Percentiles rank a stretch among this genome's conserved stretches.
phyloP scores from a whole-genome alignment of 2,888 invertebrate species.

The Lysandra bellargus region DNA sequence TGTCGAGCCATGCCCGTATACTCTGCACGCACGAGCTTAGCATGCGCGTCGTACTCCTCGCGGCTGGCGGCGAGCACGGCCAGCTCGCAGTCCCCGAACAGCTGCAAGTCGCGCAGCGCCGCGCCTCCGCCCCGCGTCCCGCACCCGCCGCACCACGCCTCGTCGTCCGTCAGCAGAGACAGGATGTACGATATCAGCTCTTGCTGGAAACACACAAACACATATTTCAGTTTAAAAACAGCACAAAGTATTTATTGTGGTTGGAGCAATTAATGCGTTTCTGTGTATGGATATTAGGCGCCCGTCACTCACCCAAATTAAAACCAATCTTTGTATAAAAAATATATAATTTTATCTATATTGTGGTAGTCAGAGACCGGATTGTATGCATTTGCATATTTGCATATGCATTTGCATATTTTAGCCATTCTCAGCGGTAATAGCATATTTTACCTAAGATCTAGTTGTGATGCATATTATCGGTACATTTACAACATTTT shows the following conservation, averaged over 20 bases:
- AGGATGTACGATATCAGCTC: constrained; percentile 67
- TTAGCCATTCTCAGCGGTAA: no score
- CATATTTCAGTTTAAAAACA: not conserved
- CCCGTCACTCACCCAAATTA: no score
- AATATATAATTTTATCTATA: no score
- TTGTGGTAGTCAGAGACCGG: no score
- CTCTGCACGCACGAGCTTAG: constrained; percentile 65
- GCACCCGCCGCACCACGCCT: constrained; percentile 55
- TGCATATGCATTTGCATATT: no score
- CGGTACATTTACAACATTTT: no score
- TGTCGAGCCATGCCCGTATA: constrained; percentile 57
- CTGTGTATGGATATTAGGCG: no score
- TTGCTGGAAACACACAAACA: constrained; percentile 52
- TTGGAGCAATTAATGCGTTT: no score
- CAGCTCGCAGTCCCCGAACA: constrained; percentile 72
- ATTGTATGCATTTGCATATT: no score
- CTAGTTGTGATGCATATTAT: no score
- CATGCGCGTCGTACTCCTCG: constrained; percentile 66
- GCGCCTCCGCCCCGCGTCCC: constrained; percentile 46
- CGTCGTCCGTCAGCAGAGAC: constrained; percentile 70
- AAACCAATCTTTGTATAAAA: no score
- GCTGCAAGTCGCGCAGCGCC: constrained; percentile 57
- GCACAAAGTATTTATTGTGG: not conserved
- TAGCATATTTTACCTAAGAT: no score
- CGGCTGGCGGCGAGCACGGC: constrained; percentile 63